These are phyloP conservation scores for Diuraphis noxia DNA, from an alignment of 1,140 invertebrate genomes.

Conservation along the genomic window DNA sequence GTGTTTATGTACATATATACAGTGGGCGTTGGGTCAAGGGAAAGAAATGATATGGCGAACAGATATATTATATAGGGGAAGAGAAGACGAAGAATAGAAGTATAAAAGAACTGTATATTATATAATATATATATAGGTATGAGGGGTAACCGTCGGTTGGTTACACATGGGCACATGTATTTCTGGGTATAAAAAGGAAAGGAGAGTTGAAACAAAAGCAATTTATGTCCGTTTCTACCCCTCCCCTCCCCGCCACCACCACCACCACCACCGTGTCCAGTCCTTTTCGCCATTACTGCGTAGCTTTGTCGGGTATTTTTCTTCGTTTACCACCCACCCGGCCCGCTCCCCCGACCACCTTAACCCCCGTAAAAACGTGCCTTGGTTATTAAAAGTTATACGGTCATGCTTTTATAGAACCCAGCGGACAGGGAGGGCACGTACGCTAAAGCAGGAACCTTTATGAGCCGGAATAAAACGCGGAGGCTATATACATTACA, in stretches of 20 bases:
- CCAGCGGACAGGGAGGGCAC: neutral
- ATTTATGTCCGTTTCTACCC: conserved; percentile 48
- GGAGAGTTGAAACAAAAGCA: conserved; percentile 54
- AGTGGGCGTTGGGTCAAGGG: conserved; percentile 37
- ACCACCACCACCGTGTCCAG: neutral
- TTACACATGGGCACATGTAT: conserved; percentile 42
- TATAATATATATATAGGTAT: conserved; percentile 20
- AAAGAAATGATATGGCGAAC: conserved; percentile 48
- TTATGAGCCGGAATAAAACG: conserved; percentile 40
- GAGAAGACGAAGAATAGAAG: conserved; percentile 1
- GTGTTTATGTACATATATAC: neutral
- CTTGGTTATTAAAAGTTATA: conserved; percentile 54
- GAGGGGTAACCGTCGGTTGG: conserved; percentile 38
- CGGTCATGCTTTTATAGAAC: conserved; percentile 48
- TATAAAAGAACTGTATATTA: conserved; percentile 26
- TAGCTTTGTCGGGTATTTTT: conserved; percentile 53
- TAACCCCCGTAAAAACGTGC: conserved; percentile 53
- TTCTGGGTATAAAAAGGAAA: conserved; percentile 25
- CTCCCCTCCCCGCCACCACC: too few relatives aligned
- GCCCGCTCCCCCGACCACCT: neutral
- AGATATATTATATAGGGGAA: conserved; percentile 20
- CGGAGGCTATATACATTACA: neutral
- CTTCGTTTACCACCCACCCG: conserved; percentile 31
- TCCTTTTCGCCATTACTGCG: conserved; percentile 46
- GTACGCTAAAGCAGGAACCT: conserved; percentile 21